Evolutionary conservation across 2,888 invertebrate species (phyloP).

Genomic region (Cryptus armator): DNA sequence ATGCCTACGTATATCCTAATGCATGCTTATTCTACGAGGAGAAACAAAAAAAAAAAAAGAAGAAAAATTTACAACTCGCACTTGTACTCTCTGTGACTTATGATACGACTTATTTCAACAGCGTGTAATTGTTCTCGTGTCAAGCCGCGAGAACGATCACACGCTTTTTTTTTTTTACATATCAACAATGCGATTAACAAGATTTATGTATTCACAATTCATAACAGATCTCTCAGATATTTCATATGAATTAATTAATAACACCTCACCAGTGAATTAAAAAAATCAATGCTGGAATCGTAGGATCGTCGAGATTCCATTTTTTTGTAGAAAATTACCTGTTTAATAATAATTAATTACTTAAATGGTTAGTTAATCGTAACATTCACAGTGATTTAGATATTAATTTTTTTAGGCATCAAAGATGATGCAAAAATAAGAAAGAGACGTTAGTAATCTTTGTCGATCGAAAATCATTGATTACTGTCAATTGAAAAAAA

Average conservation of each 20-base stretch:
- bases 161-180: constrained; percentile 24
- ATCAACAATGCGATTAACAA: constrained; percentile 23
- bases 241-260: background rate
- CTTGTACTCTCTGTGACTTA: constrained; percentile 44
- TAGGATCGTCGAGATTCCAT: background rate
- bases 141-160: constrained; percentile 10
- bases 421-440: no score
- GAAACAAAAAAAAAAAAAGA: constrained; percentile 20
- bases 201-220: constrained; percentile 24
- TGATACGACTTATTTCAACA: constrained; percentile 50
- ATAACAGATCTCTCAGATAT: background rate
- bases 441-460: no score
- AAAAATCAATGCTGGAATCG: background rate
- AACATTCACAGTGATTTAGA: background rate
- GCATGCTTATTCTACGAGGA: constrained; percentile 20
- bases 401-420: background rate
- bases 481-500: no score
- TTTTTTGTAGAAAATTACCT: background rate
- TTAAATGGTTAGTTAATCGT: background rate
- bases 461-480: no score
- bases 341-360: background rate
- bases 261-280: background rate
- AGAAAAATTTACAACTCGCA: constrained; percentile 27
- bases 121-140: constrained; percentile 59
- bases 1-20: background rate